Base-by-base conservation (phyloP, 2,797 vertebrate genomes). In the Hyperoplus lanceolatus region DNA sequence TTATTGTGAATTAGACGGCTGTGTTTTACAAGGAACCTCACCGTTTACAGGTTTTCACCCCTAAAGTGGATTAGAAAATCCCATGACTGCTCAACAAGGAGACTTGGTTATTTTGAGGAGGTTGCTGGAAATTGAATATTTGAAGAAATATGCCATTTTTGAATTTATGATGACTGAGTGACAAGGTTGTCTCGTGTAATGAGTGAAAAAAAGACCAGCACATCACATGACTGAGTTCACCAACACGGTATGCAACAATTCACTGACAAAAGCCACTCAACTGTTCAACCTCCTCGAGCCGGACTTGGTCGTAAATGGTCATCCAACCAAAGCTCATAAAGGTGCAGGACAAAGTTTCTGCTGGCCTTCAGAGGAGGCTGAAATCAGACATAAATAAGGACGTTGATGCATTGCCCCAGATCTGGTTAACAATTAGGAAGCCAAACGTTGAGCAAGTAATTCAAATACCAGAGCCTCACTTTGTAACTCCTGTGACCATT, bases 1-100 rank as follows among this genome's bases (percentile, higher is more conserved):
- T 93, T 90, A 93, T 93, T 92, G 93, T 93, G 91, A 94, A 94
- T 94, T 93, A 92, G 90, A 92, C 91, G 84, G 89, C 73, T 72
- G 80, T 78, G 77, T 89, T 80, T 90, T 81, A 61, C 64, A 75
- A 89, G 87, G 66, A 89, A 76, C 71, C 86, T 89, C 67, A 63
- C 50, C 42, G 79, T 88, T 92, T 84, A 78, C 81, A 80, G 87
- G 89, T 92, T 63, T 63, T 71, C 58, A 45, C 18, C 16, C 15
- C 5, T n/a, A 36, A 62, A 61, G 50, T 62, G 70, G 53, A 64
- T 50, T 12, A 73, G 39, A 75, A 18, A 73, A 55, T 61, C 43
- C 49, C 45, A 77, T 66, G 39, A 59, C 54, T 58, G 63, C 29
- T 70, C 43, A 78, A 71, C 18, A 13, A 45, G 55, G 21, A 45